These are phyloP conservation scores for Leptoteleia sp. DNA, from an alignment of 1,140 invertebrate genomes.

Conservation along the genomic window DNA sequence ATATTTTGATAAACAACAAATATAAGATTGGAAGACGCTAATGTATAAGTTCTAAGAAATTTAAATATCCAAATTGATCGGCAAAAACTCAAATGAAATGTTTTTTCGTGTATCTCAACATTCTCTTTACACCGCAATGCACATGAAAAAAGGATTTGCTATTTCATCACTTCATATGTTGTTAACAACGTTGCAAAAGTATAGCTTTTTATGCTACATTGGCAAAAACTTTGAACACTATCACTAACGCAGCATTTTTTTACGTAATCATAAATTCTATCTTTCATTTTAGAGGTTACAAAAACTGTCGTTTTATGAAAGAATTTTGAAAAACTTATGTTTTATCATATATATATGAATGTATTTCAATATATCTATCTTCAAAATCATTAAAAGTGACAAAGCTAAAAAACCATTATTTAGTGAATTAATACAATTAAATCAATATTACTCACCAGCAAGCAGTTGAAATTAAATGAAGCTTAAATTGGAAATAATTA, in stretches of 20 bases:
- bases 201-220: conserved; percentile 43
- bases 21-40: too few species aligned
- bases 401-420: too few species aligned
- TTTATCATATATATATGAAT: too few species aligned
- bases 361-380: too few species aligned
- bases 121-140: conserved; percentile 29
- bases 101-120: conserved; percentile 7
- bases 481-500: conserved; percentile 21
- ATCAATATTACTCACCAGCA: not conserved
- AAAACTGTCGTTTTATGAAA: conserved; percentile 29
- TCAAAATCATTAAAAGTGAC: too few species aligned
- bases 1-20: too few species aligned
- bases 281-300: conserved; percentile 22
- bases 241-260: conserved; percentile 41
- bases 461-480: not conserved
- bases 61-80: conserved; percentile 21
- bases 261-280: conserved; percentile 44
- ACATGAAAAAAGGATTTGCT: conserved; percentile 43
- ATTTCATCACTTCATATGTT: conserved; percentile 58
- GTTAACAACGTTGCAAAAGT: conserved; percentile 41
- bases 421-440: too few species aligned
- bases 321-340: conserved; percentile 10
- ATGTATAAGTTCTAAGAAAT: too few species aligned
- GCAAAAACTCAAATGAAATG: conserved; percentile 15
- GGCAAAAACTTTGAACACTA: conserved; percentile 42